Evolutionary conservation across 2,888 invertebrate genomes (phyloP).

Genomic region (Congeria kusceri): DNA sequence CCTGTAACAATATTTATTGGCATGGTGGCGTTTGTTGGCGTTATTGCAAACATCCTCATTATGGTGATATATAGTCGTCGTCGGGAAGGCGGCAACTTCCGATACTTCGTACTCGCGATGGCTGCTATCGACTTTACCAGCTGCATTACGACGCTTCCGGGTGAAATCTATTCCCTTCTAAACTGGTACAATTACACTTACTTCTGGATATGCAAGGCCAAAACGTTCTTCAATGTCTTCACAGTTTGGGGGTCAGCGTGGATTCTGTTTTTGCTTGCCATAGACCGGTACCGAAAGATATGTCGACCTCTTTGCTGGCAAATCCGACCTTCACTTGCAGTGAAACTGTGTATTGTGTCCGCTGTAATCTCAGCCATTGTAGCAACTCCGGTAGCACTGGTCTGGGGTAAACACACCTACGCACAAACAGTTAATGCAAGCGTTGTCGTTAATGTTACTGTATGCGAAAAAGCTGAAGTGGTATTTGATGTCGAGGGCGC

Average conservation of each 20-base stretch:
- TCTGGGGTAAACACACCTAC: constrained; percentile 26
- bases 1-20: too few relatives aligned
- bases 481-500: neutral
- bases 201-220: too few relatives aligned
- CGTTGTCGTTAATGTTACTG: neutral
- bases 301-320: constrained; percentile 27
- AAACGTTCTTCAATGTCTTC: too few relatives aligned
- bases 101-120: too few relatives aligned
- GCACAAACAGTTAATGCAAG: neutral
- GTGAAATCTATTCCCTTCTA: too few relatives aligned
- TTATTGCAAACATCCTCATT: too few relatives aligned
- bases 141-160: too few relatives aligned
- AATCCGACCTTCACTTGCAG: constrained; percentile 9
- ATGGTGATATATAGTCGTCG: too few relatives aligned
- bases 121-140: too few relatives aligned
- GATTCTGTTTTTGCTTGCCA: constrained; percentile 14
- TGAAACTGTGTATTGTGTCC: constrained; percentile 1
- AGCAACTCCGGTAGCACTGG: constrained; percentile 4
- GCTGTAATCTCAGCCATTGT: constrained; percentile 1
- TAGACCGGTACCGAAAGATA: constrained; percentile 21
- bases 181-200: too few relatives aligned
- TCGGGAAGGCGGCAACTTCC: too few relatives aligned
- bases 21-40: too few relatives aligned
- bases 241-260: constrained; percentile 23
- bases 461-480: constrained; percentile 13